Base-by-base conservation (phyloP, 2,113 vertebrate species). In the Oryzias woworae region DNA sequence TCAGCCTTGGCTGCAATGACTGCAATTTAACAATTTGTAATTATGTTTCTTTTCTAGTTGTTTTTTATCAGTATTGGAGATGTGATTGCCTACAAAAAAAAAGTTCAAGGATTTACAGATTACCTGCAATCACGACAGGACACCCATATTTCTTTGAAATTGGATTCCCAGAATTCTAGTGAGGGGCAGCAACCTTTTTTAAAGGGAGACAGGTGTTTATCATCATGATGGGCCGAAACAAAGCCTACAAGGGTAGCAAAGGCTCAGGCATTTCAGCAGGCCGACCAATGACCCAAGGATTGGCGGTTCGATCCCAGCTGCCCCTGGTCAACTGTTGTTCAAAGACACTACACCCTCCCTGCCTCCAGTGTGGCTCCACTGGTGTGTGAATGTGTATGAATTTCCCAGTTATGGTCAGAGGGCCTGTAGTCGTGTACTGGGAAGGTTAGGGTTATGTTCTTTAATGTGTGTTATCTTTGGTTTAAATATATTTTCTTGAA, bases 401-500 rank as follows among this genome's bases (percentile, higher is more conserved):
- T 20, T 20, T 20, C 20, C 20, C 20, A 20, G 20, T 20, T 20
- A 20, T 20, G 20, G 20, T 20, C 20, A 20, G 20, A 20, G 20
- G 20, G 20, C 20, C 20, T 20, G 20, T 20, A 20, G 20, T 20
- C 20, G 20, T 20, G 20, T 20, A 20, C 20, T 20, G 20, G 20
- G 20, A 20, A 20, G 20, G 20, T 20, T 20, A 81, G 60, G 22
- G 28, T 65, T 10, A 83, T 87, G 73, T 81, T 51, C 67, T 87
- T 85, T 84, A 77, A 88, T 77, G 63, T 62, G 54, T 74, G 74
- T 76, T 53, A 71, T 73, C 67, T 43, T 69, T 68, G 75, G 62
- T 81, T 77, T 71, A 71, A 72, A 73, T 43, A 22, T 26, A 46
- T 54, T 22, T 69, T 80, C 63, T 44, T 69, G 77, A 85, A 78